Percentiles rank a stretch among this genome's conserved stretches.
These are phyloP conservation scores for Tapirus indicus DNA, from an alignment of 2,797 vertebrate genomes.

Conservation along the genomic window DNA sequence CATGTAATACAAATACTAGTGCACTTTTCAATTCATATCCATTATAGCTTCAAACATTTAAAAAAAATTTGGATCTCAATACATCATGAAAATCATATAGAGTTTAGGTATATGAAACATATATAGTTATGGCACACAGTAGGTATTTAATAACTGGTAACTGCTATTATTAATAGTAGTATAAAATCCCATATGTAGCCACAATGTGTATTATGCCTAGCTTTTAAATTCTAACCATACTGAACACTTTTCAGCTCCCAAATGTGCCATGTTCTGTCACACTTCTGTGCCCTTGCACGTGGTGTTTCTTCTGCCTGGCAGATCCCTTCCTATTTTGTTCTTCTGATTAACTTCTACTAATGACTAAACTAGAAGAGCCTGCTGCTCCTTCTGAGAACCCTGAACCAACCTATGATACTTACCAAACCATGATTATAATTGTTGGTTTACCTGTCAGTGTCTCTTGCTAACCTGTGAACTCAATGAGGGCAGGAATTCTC, in stretches of 20 bases:
- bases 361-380: not conserved
- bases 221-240: not conserved
- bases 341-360: slow-evolving; percentile 1
- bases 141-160: not conserved
- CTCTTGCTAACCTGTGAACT: not conserved
- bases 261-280: not conserved
- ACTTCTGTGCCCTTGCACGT: not conserved
- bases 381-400: not conserved
- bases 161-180: not conserved
- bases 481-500: not conserved
- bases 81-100: not conserved
- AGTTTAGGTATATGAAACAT: not conserved
- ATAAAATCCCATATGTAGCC: not conserved
- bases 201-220: not conserved
- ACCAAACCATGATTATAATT: not conserved
- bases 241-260: not conserved
- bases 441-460: not conserved
- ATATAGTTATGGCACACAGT: not conserved
- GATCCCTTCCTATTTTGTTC: not conserved
- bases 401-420: not conserved
- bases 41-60: not conserved
- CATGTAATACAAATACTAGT: not conserved
- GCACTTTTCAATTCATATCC: not conserved
- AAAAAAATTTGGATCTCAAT: not conserved
- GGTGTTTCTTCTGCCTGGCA: not conserved